Percentiles rank a stretch among this genome's conserved stretches.
phyloP scores from a whole-genome alignment of 2,797 vertebrate species.

The Clarias fuscus region DNA sequence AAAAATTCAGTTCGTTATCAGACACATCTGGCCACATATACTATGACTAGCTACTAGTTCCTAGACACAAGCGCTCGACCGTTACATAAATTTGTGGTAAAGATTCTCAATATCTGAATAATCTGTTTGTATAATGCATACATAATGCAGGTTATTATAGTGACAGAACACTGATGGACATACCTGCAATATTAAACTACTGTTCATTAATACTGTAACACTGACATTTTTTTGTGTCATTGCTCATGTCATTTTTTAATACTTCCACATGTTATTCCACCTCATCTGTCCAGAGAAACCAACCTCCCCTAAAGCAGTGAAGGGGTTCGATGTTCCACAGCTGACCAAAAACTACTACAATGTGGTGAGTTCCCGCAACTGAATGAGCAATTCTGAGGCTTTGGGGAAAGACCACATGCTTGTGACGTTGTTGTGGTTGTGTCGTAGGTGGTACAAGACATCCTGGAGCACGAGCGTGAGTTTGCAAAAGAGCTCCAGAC shows the following conservation, averaged over 20 bases:
- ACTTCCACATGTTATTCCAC: background rate
- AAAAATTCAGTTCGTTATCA: background rate
- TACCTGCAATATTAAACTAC: background rate
- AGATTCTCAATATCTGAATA: background rate
- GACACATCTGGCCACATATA: background rate
- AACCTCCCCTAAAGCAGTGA: slow-evolving; percentile 87
- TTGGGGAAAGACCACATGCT: background rate
- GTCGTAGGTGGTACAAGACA: slow-evolving; percentile 92
- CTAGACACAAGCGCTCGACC: background rate
- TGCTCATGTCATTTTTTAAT: background rate
- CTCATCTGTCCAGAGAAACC: slow-evolving; percentile 82
- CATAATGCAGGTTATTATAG: background rate
- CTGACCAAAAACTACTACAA: slow-evolving; percentile 97
- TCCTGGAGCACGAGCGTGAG: slow-evolving; percentile 94
- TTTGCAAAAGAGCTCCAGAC: slow-evolving; percentile 93
- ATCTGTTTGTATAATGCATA: background rate
- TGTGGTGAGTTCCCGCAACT: slow-evolving; percentile 79
- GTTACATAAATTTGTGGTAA: background rate
- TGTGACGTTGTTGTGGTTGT: slow-evolving; percentile 38
- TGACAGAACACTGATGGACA: background rate
- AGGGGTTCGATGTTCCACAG: slow-evolving; percentile 80
- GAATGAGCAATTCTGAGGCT: background rate
- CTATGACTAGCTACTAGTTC: background rate
- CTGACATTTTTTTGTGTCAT: background rate
- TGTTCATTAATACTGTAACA: background rate